phyloP scores from a whole-genome alignment of 2,797 vertebrate genomes.

The Labroides dimidiatus region DNA sequence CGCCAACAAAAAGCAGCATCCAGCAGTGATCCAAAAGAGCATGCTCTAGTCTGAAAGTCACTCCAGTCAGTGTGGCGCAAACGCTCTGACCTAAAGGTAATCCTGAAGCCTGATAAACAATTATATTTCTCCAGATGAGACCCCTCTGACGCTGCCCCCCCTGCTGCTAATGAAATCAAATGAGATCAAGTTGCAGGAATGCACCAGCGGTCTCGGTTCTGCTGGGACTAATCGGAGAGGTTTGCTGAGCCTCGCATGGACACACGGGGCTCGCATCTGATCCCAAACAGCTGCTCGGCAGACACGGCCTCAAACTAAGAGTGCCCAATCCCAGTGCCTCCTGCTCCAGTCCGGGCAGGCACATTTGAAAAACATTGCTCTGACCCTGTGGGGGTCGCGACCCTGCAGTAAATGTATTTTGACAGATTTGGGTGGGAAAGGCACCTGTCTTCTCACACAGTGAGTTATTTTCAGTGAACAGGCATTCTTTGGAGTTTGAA shows the following conservation, averaged over 20 bases:
- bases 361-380: constrained; percentile 80
- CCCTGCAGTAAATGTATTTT: constrained; percentile 65
- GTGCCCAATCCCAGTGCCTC: constrained; percentile 34
- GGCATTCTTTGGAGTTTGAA: constrained; percentile 16
- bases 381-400: constrained; percentile 66
- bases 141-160: constrained; percentile 50
- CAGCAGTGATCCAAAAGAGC: no score
- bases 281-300: constrained; percentile 80
- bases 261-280: constrained; percentile 73
- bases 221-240: constrained; percentile 77
- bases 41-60: constrained; percentile 18
- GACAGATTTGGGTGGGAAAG: constrained; percentile 45
- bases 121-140: constrained; percentile 71
- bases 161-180: constrained; percentile 73
- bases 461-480: constrained; percentile 63
- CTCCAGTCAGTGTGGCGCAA: constrained; percentile 18
- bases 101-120: constrained; percentile 59
- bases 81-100: constrained; percentile 31
- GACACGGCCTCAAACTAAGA: constrained; percentile 67
- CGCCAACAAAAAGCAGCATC: no score
- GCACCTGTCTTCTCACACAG: constrained; percentile 58
- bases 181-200: constrained; percentile 82
- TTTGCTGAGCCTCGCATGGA: constrained; percentile 73
- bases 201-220: constrained; percentile 72
- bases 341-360: constrained; percentile 59